Conservation (phyloP, 1,140 invertebrate genomes). For the Lepidurus apus region DNA sequence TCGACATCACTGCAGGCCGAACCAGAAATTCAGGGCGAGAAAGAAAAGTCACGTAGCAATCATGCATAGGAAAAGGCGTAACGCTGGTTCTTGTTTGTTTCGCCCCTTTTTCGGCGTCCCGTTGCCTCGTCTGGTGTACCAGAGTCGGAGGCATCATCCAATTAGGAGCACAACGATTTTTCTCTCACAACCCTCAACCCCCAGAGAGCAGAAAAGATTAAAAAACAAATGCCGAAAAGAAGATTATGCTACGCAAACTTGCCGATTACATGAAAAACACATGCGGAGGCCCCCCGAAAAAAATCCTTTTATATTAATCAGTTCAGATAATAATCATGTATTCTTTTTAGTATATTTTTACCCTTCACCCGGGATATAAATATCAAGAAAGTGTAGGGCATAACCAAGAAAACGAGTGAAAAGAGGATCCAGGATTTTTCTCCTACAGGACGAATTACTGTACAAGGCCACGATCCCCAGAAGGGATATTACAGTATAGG, state of each 20-base stretch:
- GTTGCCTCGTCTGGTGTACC: background rate
- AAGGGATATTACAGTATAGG: background rate
- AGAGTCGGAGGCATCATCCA: slow-evolving; percentile 6
- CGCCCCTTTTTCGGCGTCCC: background rate
- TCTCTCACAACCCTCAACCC: background rate
- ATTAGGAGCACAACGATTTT: background rate
- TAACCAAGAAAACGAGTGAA: too few relatives aligned
- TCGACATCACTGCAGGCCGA: background rate
- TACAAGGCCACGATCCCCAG: background rate
- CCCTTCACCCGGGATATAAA: too few relatives aligned
- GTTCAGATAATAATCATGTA: too few relatives aligned
- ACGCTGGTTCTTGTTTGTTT: background rate
- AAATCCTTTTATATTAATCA: background rate
- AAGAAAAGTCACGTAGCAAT: background rate
- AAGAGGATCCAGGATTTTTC: too few relatives aligned
- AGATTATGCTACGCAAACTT: background rate
- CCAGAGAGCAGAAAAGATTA: background rate
- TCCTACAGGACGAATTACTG: too few relatives aligned
- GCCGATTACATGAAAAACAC: background rate
- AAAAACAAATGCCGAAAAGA: background rate
- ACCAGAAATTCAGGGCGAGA: background rate
- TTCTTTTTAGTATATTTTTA: too few relatives aligned
- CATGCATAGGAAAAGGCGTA: background rate
- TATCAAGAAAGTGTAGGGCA: too few relatives aligned
- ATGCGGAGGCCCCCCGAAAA: background rate